A percentile compares a stretch with the other conserved stretches of the same genome.
These are phyloP conservation scores for Penaeus indicus DNA, from an alignment of 1,140 invertebrate genomes.

Conservation along the genomic window DNA sequence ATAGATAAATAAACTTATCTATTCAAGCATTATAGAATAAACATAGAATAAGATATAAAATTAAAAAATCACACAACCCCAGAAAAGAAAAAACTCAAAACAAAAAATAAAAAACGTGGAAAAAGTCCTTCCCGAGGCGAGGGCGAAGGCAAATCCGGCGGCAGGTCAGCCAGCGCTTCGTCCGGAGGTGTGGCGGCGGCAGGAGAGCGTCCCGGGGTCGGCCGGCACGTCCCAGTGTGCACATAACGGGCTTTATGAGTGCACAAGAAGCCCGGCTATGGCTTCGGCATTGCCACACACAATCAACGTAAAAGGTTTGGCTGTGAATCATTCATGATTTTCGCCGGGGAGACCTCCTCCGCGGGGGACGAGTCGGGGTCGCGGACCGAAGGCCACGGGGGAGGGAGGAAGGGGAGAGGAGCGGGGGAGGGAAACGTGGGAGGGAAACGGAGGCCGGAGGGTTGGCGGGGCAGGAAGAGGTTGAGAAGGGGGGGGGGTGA, in stretches of 20 bases:
- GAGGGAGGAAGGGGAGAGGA: too few relatives aligned
- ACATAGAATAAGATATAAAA: background rate
- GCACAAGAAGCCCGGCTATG: background rate
- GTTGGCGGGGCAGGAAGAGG: background rate
- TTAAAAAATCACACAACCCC: too few relatives aligned
- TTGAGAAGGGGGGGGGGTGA: background rate
- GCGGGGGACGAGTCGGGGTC: too few relatives aligned
- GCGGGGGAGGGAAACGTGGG: too few relatives aligned
- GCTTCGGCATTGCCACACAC: conserved; percentile 10
- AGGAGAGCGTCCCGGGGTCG: background rate
- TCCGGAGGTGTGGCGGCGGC: too few relatives aligned
- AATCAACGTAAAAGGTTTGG: conserved; percentile 26
- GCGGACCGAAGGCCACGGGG: too few relatives aligned
- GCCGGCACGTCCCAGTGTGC: background rate
- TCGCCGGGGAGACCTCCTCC: background rate
- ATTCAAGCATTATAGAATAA: background rate
- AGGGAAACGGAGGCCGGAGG: too few relatives aligned
- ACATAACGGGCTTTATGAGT: background rate
- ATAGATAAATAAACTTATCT: background rate
- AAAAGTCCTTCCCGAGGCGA: too few relatives aligned
- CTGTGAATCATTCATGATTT: conserved; percentile 23
- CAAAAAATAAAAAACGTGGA: too few relatives aligned
- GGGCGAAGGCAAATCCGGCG: too few relatives aligned
- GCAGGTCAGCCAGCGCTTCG: too few relatives aligned
- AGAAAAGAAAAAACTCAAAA: background rate